phyloP scores from a whole-genome alignment of 2,888 invertebrate genomes.

The Apoda limacodes region DNA sequence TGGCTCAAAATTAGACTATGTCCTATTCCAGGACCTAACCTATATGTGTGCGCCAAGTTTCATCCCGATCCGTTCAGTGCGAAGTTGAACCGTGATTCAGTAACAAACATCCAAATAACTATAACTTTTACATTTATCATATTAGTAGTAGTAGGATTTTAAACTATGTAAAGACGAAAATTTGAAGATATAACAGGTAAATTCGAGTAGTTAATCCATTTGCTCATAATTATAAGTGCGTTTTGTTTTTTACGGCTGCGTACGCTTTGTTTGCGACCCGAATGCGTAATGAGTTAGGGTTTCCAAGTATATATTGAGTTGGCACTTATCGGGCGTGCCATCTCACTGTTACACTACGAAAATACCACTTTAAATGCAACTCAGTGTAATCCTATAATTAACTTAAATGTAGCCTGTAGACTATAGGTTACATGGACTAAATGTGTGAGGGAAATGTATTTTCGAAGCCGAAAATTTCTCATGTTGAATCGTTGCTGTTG shows the following conservation, averaged over 20 bases:
- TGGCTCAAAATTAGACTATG: no score
- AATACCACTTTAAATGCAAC: constrained; percentile 65
- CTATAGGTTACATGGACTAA: constrained; percentile 43
- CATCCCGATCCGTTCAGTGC: constrained; percentile 1
- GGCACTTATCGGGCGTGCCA: constrained; percentile 64
- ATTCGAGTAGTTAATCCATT: constrained; percentile 51
- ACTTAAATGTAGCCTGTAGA: constrained; percentile 54
- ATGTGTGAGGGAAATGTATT: constrained; percentile 58
- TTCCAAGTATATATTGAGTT: constrained; percentile 62
- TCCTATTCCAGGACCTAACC: no score
- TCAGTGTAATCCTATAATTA: constrained; percentile 62
- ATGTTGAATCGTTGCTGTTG: constrained; percentile 29
- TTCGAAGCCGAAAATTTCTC: constrained; percentile 51
- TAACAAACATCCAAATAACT: no score
- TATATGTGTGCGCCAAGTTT: constrained; percentile 1
- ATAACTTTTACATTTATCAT: constrained; percentile 1
- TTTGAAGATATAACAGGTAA: no score
- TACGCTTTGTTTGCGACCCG: constrained; percentile 51
- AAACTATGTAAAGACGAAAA: constrained; percentile 35
- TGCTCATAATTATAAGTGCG: constrained; percentile 64
- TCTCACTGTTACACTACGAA: constrained; percentile 68
- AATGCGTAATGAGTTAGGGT: constrained; percentile 59
- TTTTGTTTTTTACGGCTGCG: constrained; percentile 54
- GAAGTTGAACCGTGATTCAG: constrained; percentile 1
- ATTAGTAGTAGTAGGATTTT: constrained; percentile 17